Percentiles rank a stretch among this genome's conserved stretches.
These are phyloP conservation scores for Tragelaphus oryx DNA, from an alignment of 2,797 vertebrate species.

Conservation along the genomic window DNA sequence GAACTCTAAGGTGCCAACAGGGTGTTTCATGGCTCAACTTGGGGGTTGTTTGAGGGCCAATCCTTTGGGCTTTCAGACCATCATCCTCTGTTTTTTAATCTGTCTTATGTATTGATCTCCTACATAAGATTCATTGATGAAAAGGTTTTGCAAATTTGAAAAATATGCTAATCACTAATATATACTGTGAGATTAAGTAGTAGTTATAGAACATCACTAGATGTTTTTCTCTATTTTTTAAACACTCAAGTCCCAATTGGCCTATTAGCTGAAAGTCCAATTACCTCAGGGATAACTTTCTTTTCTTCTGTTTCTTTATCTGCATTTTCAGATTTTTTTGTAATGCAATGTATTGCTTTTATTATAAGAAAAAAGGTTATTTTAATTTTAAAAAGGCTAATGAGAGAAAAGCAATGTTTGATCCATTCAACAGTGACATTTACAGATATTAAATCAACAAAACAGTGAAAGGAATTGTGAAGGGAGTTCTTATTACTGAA, in stretches of 20 bases:
- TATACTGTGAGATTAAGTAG: background rate
- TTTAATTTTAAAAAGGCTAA: slow-evolving; percentile 35
- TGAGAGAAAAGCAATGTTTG: background rate
- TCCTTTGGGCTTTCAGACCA: background rate
- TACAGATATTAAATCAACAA: background rate
- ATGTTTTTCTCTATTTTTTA: background rate
- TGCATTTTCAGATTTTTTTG: background rate
- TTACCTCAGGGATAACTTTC: background rate
- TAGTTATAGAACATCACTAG: background rate
- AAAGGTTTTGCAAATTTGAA: background rate
- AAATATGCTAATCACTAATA: background rate
- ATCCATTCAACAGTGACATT: background rate
- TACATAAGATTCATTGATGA: background rate
- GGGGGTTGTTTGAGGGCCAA: background rate
- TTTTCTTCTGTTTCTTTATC: background rate
- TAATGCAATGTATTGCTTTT: background rate
- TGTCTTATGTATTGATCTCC: background rate
- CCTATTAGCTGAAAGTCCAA: background rate
- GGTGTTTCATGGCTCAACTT: background rate
- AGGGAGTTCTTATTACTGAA: background rate
- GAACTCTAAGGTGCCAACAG: background rate
- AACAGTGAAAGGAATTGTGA: background rate
- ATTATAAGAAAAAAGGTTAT: background rate
- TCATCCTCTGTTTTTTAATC: background rate
- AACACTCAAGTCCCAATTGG: slow-evolving; percentile 1